Conservation (phyloP, 1,140 invertebrate species). For the Dendroctonus ponderosae region DNA sequence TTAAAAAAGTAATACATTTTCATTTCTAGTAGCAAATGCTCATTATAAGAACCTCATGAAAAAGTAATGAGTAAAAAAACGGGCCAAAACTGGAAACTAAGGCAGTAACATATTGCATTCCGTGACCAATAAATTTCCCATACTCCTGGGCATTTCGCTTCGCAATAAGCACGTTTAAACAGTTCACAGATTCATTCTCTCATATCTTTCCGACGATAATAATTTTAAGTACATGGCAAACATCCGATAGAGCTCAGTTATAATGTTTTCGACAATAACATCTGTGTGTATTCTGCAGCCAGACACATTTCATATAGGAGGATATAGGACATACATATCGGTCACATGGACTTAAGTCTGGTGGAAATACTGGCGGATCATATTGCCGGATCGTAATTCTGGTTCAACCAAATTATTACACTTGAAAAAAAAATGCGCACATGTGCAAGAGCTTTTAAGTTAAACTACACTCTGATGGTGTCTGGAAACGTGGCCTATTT, state of each 20-base stretch:
- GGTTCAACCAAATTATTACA: not conserved
- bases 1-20: no score
- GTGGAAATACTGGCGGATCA: not conserved
- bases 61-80: no score
- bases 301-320: conserved; percentile 16
- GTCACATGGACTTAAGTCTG: conserved; percentile 1
- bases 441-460: conserved; percentile 8
- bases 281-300: conserved; percentile 16
- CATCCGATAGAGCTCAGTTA: conserved; percentile 16
- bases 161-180: no score
- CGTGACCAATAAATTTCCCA: no score
- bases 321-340: conserved; percentile 1
- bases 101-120: no score
- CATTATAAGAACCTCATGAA: no score
- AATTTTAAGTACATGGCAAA: conserved; percentile 18
- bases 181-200: not conserved
- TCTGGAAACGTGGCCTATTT: no score
- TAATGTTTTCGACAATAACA: conserved; percentile 12
- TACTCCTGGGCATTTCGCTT: no score
- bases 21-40: no score
- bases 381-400: not conserved
- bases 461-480: no score
- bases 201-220: conserved; percentile 15
- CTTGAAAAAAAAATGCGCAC: not conserved
- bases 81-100: no score